Conservation (phyloP, 1,140 invertebrate species). For the Lamellibrachia luymesi region DNA sequence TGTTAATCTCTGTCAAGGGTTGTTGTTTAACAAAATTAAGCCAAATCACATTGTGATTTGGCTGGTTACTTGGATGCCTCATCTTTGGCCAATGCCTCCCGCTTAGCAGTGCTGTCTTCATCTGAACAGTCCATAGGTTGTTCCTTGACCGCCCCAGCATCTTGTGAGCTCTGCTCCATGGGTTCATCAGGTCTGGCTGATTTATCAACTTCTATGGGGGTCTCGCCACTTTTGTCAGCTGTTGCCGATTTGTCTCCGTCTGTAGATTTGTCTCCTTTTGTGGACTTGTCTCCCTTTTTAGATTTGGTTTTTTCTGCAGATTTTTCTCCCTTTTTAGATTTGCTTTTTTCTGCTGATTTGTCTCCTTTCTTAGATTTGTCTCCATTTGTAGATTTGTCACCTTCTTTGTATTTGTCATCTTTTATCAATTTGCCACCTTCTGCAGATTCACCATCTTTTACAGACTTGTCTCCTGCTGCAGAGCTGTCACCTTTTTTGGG, state of each 20-base stretch:
- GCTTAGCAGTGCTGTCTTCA: background rate
- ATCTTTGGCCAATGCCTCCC: background rate
- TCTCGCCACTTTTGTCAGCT: background rate
- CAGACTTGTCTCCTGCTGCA: background rate
- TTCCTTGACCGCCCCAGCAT: background rate
- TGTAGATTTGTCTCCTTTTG: background rate
- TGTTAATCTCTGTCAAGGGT: background rate
- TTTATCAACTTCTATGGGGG: background rate
- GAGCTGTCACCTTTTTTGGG: background rate
- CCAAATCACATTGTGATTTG: background rate
- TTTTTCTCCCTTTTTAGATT: background rate
- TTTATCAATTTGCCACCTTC: background rate
- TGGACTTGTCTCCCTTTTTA: background rate
- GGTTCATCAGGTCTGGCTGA: background rate
- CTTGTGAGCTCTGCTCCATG: background rate
- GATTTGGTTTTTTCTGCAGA: background rate
- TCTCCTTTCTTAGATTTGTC: background rate
- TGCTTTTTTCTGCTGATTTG: background rate
- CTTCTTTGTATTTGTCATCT: too few relatives aligned
- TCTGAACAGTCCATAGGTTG: background rate
- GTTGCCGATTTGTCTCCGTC: background rate
- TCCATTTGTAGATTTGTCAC: too few relatives aligned
- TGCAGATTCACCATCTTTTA: background rate
- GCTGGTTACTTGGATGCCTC: background rate
- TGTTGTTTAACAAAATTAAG: background rate